Conservation (phyloP, 2,113 vertebrate genomes). For the Corythoichthys haematopterus region DNA sequence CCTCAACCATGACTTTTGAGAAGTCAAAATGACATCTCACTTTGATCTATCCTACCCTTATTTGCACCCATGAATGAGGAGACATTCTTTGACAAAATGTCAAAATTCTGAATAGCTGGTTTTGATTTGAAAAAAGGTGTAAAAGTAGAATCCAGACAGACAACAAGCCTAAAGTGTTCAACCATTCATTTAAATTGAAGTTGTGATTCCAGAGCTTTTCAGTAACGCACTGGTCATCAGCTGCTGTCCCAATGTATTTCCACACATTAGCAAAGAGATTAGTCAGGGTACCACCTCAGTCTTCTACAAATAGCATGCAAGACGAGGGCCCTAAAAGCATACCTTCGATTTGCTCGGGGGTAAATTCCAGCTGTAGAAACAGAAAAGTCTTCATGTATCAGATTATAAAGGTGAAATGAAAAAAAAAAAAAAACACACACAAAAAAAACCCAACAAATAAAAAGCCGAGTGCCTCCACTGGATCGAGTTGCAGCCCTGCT, state of each 20-base stretch:
- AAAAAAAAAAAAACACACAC: background rate
- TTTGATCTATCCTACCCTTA: background rate
- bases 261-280: slow-evolving; percentile 19
- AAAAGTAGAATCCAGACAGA: background rate
- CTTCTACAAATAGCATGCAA: slow-evolving; percentile 41
- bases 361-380: slow-evolving; percentile 80
- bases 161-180: background rate
- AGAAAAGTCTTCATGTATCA: slow-evolving; percentile 16
- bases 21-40: background rate
- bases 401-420: background rate
- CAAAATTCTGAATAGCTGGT: too few species aligned
- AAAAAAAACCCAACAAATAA: background rate
- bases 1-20: background rate
- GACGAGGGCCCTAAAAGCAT: slow-evolving; percentile 34
- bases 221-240: slow-evolving; percentile 19
- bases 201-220: background rate
- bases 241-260: slow-evolving; percentile 27
- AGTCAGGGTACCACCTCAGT: slow-evolving; percentile 19
- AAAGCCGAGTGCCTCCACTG: background rate
- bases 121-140: background rate
- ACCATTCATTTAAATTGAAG: background rate
- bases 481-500: slow-evolving; percentile 45
- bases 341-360: slow-evolving; percentile 83
- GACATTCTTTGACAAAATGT: too few species aligned
- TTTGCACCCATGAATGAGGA: background rate